phyloP scores from a whole-genome alignment of 2,113 vertebrate genomes.

The Catharus fuscescens region DNA sequence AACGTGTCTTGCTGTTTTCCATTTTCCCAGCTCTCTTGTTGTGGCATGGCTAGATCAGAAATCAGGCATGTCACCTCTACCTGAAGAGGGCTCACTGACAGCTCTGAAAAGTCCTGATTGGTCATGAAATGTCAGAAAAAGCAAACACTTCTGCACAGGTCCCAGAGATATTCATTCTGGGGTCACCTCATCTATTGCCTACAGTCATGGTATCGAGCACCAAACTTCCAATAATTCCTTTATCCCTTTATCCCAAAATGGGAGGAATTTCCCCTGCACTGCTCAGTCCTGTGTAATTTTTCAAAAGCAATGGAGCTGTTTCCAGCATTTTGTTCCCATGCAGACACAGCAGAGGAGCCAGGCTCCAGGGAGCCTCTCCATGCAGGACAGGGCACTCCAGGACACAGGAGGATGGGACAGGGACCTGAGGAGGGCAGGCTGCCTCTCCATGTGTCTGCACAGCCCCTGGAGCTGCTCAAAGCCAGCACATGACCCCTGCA shows the following conservation, averaged over 20 bases:
- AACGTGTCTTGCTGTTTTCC: rapidly evolving
- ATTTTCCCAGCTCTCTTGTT: not conserved
- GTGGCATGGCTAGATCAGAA: not conserved
- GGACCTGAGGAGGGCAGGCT: not conserved
- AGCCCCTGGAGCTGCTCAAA: not conserved
- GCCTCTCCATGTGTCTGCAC: not conserved
- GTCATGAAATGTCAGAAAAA: not conserved
- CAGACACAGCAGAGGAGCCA: rapidly evolving
- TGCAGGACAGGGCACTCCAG: not conserved
- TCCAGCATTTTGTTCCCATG: not conserved
- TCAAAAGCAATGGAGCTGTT: not conserved
- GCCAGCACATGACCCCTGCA: not conserved
- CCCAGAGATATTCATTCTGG: not conserved
- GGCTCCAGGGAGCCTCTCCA: not conserved
- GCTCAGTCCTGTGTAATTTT: not conserved
- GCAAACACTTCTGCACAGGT: not conserved
- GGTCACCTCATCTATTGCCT: not conserved
- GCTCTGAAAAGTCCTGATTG: not conserved
- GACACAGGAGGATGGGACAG: not conserved
- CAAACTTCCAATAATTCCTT: not conserved
- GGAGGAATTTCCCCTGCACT: not conserved
- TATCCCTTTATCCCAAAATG: not conserved
- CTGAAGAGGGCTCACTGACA: not conserved
- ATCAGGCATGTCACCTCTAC: rapidly evolving
- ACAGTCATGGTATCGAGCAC: rapidly evolving